Evolutionary conservation across 2,113 vertebrate species (phyloP).

Genomic region (Corvus cornix): DNA sequence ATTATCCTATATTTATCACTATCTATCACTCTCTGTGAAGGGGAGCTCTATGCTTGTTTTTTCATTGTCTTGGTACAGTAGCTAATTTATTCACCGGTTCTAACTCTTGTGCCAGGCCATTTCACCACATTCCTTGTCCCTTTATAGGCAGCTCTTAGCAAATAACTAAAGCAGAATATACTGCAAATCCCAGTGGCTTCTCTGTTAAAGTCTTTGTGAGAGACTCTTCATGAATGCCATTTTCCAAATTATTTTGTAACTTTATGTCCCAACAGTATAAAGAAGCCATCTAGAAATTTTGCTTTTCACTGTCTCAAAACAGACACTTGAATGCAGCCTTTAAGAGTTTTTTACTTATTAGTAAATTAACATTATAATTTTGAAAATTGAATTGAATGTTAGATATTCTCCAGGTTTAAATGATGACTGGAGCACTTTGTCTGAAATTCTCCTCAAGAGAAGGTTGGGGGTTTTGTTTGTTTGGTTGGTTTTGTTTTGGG

Average conservation of each 20-base stretch:
- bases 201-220: background rate
- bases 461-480: rapidly evolving
- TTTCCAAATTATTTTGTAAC: background rate
- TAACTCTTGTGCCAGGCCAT: background rate
- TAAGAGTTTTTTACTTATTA: background rate
- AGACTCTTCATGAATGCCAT: background rate
- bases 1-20: background rate
- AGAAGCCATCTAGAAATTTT: background rate
- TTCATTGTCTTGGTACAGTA: background rate
- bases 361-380: background rate
- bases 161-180: background rate
- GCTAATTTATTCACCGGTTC: background rate
- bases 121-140: background rate
- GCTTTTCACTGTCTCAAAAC: background rate
- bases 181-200: background rate
- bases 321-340: background rate
- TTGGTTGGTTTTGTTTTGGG: background rate
- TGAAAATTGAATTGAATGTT: background rate
- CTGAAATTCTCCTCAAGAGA: background rate
- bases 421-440: background rate
- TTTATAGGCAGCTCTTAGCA: background rate
- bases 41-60: background rate
- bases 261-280: background rate
- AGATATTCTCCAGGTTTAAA: background rate
- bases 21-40: background rate